Evolutionary conservation across 2,113 vertebrate species (phyloP).

Genomic region (Uria aalge): DNA sequence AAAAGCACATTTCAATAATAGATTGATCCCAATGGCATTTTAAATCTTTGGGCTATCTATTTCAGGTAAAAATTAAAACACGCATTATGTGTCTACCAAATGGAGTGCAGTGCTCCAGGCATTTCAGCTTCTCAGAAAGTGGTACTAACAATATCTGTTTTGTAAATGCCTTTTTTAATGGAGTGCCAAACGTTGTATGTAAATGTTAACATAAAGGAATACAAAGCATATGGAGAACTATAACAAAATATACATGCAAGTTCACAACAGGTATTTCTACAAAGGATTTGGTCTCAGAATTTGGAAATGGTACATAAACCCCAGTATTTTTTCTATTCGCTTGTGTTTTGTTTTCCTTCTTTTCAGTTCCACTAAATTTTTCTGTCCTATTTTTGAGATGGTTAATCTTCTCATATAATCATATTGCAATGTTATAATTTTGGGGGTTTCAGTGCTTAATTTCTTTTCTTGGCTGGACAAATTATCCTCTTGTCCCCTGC

Average conservation of each 20-base stretch:
- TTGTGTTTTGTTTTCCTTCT: neutral
- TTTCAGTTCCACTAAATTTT: neutral
- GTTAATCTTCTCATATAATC: neutral
- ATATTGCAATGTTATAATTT: neutral
- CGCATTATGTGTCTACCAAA: slow-evolving; percentile 54
- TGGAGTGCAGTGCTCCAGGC: slow-evolving; percentile 64
- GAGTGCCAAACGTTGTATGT: neutral
- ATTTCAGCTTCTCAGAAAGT: slow-evolving; percentile 36
- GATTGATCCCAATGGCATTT: slow-evolving; percentile 54
- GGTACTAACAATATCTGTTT: slow-evolving; percentile 51
- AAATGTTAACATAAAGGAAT: slow-evolving; percentile 38
- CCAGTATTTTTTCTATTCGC: neutral
- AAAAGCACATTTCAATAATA: slow-evolving; percentile 55
- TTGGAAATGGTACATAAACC: neutral
- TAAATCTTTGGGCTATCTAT: slow-evolving; percentile 37
- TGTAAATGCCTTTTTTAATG: slow-evolving; percentile 54
- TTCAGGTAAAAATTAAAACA: slow-evolving; percentile 67
- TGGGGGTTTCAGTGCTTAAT: slow-evolving; percentile 4
- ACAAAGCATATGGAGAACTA: slow-evolving; percentile 11
- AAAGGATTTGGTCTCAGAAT: neutral
- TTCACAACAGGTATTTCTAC: neutral
- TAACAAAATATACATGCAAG: neutral
- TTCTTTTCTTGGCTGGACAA: slow-evolving; percentile 55
- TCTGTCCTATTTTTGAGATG: neutral
- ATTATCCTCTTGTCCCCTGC: slow-evolving; percentile 51